Conservation (phyloP, 2,888 invertebrate genomes). For the Dugesia japonica region DNA sequence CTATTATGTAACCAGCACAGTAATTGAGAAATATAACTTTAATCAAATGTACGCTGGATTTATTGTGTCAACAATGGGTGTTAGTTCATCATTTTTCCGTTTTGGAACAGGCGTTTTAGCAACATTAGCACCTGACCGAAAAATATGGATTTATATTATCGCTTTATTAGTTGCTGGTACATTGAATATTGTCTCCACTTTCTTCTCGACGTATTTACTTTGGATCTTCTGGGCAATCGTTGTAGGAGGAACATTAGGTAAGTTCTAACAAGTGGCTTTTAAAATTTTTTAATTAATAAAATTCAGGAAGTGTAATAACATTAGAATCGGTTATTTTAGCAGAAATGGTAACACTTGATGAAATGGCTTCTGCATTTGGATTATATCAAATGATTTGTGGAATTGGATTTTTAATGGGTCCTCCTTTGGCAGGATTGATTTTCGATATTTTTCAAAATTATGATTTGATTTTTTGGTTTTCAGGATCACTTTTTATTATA, state of each 20-base stretch:
- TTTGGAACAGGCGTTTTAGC: background rate
- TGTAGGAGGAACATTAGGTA: background rate
- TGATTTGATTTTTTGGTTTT: background rate
- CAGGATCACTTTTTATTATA: background rate
- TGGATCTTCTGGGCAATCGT: background rate
- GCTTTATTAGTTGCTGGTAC: background rate
- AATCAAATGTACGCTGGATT: background rate
- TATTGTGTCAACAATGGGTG: background rate
- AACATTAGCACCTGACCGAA: background rate
- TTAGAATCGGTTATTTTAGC: background rate
- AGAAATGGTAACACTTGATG: background rate
- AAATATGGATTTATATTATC: background rate
- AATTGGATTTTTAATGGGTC: background rate
- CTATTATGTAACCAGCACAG: background rate
- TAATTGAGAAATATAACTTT: background rate
- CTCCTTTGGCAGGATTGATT: background rate
- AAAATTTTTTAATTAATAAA: too few relatives aligned
- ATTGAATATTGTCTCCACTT: background rate
- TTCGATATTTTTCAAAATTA: background rate
- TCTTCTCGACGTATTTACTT: background rate
- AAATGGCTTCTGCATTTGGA: background rate
- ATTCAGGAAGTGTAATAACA: background rate
- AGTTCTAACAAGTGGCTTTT: too few relatives aligned
- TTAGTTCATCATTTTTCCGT: background rate
- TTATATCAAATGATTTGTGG: background rate